Conservation (phyloP, 2,888 invertebrate genomes). For the Macaria notata region DNA sequence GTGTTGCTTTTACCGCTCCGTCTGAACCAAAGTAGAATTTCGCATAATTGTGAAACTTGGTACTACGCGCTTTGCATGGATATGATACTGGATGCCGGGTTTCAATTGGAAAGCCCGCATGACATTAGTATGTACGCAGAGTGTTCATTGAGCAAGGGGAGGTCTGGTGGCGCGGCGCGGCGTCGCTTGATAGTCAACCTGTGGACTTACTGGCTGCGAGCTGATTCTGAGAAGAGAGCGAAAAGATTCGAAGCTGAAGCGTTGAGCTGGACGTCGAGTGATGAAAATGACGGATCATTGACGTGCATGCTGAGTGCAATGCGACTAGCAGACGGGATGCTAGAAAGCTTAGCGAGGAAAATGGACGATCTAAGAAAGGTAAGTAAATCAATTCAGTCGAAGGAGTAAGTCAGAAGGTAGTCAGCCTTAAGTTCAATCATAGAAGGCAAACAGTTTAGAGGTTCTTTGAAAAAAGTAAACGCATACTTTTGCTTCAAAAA, state of each 20-base stretch:
- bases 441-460: too few species aligned
- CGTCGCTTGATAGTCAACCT: conserved; percentile 61
- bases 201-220: conserved; percentile 73
- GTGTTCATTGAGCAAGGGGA: conserved; percentile 50
- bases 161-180: conserved; percentile 47
- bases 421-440: too few species aligned
- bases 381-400: background rate
- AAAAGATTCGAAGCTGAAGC: conserved; percentile 70
- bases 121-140: conserved; percentile 69
- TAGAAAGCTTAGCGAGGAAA: conserved; percentile 72
- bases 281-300: conserved; percentile 54
- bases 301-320: conserved; percentile 59
- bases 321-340: conserved; percentile 71
- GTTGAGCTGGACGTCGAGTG: conserved; percentile 52
- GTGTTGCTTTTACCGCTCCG: conserved; percentile 59
- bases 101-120: conserved; percentile 73
- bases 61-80: conserved; percentile 83
- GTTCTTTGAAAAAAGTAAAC: too few species aligned
- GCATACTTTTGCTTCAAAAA: too few species aligned
- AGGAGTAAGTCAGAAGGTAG: too few species aligned
- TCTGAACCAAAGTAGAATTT: conserved; percentile 44
- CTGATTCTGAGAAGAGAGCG: conserved; percentile 57
- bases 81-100: conserved; percentile 80
- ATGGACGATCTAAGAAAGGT: conserved; percentile 51
- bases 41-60: conserved; percentile 67